Percentiles rank a stretch among this genome's conserved stretches.
phyloP scores from a whole-genome alignment of 2,113 vertebrate species.

The Thryonomys swinderianus region DNA sequence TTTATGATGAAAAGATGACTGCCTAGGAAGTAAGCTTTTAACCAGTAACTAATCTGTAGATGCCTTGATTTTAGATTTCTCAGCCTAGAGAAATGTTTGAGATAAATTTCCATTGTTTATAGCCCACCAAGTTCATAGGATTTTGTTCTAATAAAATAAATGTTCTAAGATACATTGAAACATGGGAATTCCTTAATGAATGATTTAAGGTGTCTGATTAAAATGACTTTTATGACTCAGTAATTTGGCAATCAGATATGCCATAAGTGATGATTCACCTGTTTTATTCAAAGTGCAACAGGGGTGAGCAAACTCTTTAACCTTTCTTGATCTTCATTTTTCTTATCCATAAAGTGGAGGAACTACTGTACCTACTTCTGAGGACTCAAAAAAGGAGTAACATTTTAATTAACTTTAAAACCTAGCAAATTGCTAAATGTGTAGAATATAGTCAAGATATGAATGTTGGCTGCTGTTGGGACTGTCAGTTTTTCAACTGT shows the following conservation, averaged over 20 bases:
- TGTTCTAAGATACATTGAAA: background rate
- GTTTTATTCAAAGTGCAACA: background rate
- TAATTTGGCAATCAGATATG: background rate
- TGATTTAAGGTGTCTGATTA: background rate
- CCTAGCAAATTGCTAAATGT: background rate
- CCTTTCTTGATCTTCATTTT: background rate
- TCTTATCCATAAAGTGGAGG: background rate
- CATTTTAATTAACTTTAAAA: background rate
- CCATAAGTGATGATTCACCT: background rate
- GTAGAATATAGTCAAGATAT: background rate
- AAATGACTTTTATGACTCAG: background rate
- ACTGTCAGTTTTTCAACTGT: background rate
- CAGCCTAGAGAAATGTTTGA: background rate
- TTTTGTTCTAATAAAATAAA: background rate
- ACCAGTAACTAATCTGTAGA: background rate
- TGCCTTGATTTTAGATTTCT: background rate
- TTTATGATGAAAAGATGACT: background rate
- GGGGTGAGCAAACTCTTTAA: background rate
- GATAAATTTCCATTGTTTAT: background rate
- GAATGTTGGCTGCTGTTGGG: background rate
- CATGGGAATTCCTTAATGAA: slow-evolving; percentile 14
- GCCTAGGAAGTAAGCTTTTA: background rate
- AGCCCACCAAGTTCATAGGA: background rate
- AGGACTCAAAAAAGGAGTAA: background rate
- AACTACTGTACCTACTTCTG: background rate